Base-by-base conservation (phyloP, 2,888 invertebrate species). In the Lasioglossum marginatum region DNA sequence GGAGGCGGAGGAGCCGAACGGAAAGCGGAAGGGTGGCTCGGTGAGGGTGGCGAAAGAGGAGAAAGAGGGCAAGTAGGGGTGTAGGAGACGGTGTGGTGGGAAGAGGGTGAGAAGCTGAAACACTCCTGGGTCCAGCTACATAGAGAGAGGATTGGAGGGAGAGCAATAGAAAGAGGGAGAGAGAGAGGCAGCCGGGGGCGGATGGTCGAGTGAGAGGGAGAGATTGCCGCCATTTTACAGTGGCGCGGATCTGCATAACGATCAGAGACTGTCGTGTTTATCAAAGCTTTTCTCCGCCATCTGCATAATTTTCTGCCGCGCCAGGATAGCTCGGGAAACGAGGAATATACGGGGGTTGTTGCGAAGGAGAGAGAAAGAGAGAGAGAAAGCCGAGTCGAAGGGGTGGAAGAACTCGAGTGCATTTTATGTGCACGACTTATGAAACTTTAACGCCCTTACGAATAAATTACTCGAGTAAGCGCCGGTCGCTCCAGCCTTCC, bases 251-350 rank as follows among this genome's bases (percentile, higher is more conserved):
- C 95, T 95, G 95, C 95, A 95, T 95, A 95, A 95, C 95, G 95
- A 95, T 95, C 95, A 95, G 93, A 94, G 94, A 94, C 94, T 93
- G 93, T 93, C 94, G 94, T 95, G 94, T 95, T 95, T 95, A 95
- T 95, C 95, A 95, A 95, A 95, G 95, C 94, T 95, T 95, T 94
- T 95, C 95, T 95, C 94, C 94, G 93, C 92, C 94, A 95, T 95
- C 94, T 95, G 94, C 95, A 95, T 95, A 95, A 95, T 95, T 94
- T 95, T 94, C 93, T 92, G 92, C 93, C 92, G 92, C 93, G 92
- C 89, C 91, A 87, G 88, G 74, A 89, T 81, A 86, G 82, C 77
- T 63, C 31, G 27, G 60, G 60, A 63, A 52, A 52, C 52, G 52
- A 52, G 52, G 52, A 52, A 52, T 52, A 63, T 31, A 63, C 60